phyloP scores from a whole-genome alignment of 1,140 invertebrate species.

The Pachyrhynchus sulphureomaculatus region DNA sequence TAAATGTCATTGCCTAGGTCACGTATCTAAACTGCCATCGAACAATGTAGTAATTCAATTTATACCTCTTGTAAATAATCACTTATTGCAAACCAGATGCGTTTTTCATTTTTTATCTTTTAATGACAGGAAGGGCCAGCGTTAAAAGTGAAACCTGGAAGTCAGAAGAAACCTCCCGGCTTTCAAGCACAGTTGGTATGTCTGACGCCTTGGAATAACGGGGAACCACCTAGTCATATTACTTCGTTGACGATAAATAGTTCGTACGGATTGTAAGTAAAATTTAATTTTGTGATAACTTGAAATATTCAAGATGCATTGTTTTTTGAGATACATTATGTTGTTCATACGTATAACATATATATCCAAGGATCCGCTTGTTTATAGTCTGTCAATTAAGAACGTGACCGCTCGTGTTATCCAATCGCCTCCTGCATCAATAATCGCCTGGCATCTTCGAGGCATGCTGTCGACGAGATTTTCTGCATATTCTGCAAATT shows the following conservation, averaged over 20 bases:
- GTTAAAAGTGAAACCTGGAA: constrained; percentile 74
- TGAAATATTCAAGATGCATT: too few species aligned
- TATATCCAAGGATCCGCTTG: neutral
- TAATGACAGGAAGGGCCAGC: constrained; percentile 47
- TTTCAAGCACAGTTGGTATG: constrained; percentile 96
- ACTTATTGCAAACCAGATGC: constrained; percentile 1
- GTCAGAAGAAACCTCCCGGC: constrained; percentile 79
- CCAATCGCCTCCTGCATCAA: too few species aligned
- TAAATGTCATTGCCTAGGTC: too few species aligned
- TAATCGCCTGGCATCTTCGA: too few species aligned
- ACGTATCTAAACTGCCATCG: too few species aligned
- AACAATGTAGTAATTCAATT: too few species aligned
- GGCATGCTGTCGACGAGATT: too few species aligned
- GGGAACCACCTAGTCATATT: constrained; percentile 78
- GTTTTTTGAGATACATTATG: neutral
- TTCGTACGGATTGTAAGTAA: constrained; percentile 92
- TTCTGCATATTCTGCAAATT: too few species aligned
- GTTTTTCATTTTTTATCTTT: constrained; percentile 9
- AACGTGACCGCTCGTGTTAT: too few species aligned
- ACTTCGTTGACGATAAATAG: constrained; percentile 92
- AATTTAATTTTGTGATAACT: neutral
- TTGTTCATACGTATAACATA: neutral
- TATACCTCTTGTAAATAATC: too few species aligned
- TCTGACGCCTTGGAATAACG: constrained; percentile 79
- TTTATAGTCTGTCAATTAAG: too few species aligned